Evolutionary conservation across 2,797 vertebrate species (phyloP), one percentile per base, ranked within the genome.

Genomic region (Paguma larvata): DNA sequence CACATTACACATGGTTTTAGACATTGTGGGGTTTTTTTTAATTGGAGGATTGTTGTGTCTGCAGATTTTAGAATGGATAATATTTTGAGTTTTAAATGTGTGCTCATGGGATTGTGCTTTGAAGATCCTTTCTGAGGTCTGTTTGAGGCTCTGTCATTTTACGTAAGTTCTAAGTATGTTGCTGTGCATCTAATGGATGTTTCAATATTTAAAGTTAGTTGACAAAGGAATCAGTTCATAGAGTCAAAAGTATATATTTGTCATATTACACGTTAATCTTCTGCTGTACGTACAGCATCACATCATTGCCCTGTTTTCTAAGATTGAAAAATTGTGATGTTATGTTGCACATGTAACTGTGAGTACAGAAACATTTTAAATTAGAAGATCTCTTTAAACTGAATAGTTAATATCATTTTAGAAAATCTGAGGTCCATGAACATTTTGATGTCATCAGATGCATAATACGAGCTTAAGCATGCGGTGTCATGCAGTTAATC

Each of bases 361-460:
- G 94, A 89, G 46, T 80, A 92, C 34, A 70, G 30, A 94, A 30
- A 38, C 41, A 80, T 96, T 95, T 94, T 91, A 89, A 95, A 85
- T 41, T 16, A 91, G 25, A 86, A 59, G 25, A 15, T 46, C 1
- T 77, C 51, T 77, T 65, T 86, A 94, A 89, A 38, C 7, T 89
- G 32, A 96, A 89, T 91, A 59, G 10, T 67, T 95, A 85, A 44
- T 94, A 68, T 68, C 27, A 41, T 92, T 95, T 92, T 79, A 63
- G 62, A 93, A 97, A 95, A 95, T 56, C 38, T 87, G 79, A 91
- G 30, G 77, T 78, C 27, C 70, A 0, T 79, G 70, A 70, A 30
- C 48, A 86, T 93, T 96, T 96, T 84, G 14, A 86, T 96, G 14
- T 85, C 68, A 92, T 95, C 53, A 86, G 48, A 25, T 92, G 0